A percentile compares a stretch with the other conserved stretches of the same genome.
Conservation (phyloP, 2,888 invertebrate species). For the Pherbina coryleti region DNA sequence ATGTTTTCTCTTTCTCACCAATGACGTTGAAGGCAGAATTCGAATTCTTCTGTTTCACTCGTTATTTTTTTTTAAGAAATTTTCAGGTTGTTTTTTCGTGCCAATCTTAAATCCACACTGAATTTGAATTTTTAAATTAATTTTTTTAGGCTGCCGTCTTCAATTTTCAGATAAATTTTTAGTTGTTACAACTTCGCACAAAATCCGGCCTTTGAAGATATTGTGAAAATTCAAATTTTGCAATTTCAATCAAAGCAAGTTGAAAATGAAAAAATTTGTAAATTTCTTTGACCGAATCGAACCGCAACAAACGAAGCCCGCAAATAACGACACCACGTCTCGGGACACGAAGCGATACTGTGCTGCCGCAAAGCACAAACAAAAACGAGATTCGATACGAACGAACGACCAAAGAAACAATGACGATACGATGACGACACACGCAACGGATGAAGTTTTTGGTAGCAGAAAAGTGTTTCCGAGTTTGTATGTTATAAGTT, state of each 20-base stretch:
- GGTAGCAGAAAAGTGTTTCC: slow-evolving; percentile 11
- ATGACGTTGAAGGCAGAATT: background rate
- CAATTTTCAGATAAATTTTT: slow-evolving; percentile 5
- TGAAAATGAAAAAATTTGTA: background rate
- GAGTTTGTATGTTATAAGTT: too few species aligned
- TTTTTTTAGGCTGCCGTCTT: slow-evolving; percentile 15
- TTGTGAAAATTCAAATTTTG: slow-evolving; percentile 4
- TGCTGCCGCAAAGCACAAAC: background rate
- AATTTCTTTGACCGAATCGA: slow-evolving; percentile 8
- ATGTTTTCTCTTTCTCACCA: background rate
- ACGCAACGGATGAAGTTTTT: background rate
- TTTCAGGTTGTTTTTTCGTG: background rate
- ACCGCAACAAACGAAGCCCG: slow-evolving; percentile 6
- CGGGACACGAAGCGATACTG: slow-evolving; percentile 28
- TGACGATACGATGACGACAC: slow-evolving; percentile 2
- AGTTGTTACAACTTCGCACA: background rate
- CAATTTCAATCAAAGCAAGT: background rate
- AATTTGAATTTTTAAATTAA: background rate
- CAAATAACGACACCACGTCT: slow-evolving; percentile 17
- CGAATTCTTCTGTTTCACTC: background rate
- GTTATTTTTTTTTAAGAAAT: background rate
- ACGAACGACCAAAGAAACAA: background rate
- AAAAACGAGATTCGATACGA: slow-evolving; percentile 5
- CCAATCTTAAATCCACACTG: background rate
- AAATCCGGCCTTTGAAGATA: background rate